Evolutionary conservation across 2,113 vertebrate species (phyloP), one percentile per base, ranked within the genome.

Genomic region (Scalopus aquaticus): DNA sequence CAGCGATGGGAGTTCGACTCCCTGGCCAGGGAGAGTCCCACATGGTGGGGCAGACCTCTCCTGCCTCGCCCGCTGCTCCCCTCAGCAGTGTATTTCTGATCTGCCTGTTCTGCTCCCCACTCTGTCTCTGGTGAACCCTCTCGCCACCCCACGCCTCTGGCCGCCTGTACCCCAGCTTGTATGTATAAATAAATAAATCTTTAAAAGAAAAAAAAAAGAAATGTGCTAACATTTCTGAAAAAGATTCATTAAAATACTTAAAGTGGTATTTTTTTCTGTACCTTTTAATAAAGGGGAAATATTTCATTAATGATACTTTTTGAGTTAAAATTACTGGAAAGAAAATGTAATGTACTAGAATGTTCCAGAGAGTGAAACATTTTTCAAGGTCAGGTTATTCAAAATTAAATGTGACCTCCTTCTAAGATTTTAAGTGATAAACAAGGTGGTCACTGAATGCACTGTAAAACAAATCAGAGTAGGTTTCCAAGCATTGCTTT

Each of bases 361-460:
- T 70, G 28, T 17, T 44, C 5, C 51, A 91, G 37, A 12, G 28
- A 49, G 69, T 92, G 32, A 88, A 81, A 85, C 32, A 86, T 91
- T 77, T 94, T 95, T 88, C 70, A 82, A 22, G 78, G 74, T 95
- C 24, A 93, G 26, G 9, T 88, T 89, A 92, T 79, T 91, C 44
- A 85, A 65, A 77, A 80, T 84, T 93, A 96, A 97, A 93, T 73
- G n/a, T 95, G 72, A 49, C 69, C 76, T 94, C 24, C 32, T 85
- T 85, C 90, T 90, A 94, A 90, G 82, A 35, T 80, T 91, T 91
- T 94, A 81, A 92, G 78, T 80, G 81, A 69, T 93, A 94, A 80
- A 90, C 19, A 44, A 93, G 69, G 67, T 51, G 30, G 62, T n/a
- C 22, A 72, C 26, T 84, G 46, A 90, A 22, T 94, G 37, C 35